phyloP scores from a whole-genome alignment of 2,113 vertebrate genomes.

The Charadrius vociferus region DNA sequence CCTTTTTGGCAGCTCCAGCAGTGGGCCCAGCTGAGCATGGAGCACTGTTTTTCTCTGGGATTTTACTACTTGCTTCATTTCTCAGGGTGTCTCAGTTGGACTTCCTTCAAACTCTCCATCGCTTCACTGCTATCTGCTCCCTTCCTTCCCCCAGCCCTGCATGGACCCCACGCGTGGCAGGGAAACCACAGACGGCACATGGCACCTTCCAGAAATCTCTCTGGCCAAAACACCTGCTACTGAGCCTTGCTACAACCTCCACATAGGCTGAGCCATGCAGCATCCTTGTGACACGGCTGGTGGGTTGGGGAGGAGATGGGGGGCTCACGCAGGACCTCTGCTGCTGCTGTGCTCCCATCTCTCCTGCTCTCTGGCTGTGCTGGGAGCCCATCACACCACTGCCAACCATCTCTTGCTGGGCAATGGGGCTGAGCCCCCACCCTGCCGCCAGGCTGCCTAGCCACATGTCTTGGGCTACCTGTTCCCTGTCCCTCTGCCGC shows the following conservation, averaged over 20 bases:
- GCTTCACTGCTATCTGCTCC: neutral
- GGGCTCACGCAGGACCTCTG: too few relatives aligned
- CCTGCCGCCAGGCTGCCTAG: fast-evolving
- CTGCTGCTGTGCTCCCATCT: too few relatives aligned
- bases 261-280: neutral
- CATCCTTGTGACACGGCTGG: neutral
- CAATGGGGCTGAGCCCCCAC: too few relatives aligned
- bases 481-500: neutral
- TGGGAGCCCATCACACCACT: too few relatives aligned
- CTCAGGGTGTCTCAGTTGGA: constrained; percentile 1
- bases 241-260: neutral
- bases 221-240: neutral
- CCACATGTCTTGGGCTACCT: neutral
- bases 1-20: constrained; percentile 9
- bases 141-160: neutral
- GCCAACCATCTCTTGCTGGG: too few relatives aligned
- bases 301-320: too few relatives aligned
- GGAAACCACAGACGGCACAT: neutral
- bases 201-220: neutral
- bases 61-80: constrained; percentile 1
- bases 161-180: fast-evolving
- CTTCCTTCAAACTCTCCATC: neutral
- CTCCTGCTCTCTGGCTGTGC: too few relatives aligned
- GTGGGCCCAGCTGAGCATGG: neutral
- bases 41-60: neutral